A percentile compares a stretch with the other conserved stretches of the same genome.
Evolutionary conservation across 2,797 vertebrate genomes (phyloP).

Genomic region (Euphonia xanthogaster): DNA sequence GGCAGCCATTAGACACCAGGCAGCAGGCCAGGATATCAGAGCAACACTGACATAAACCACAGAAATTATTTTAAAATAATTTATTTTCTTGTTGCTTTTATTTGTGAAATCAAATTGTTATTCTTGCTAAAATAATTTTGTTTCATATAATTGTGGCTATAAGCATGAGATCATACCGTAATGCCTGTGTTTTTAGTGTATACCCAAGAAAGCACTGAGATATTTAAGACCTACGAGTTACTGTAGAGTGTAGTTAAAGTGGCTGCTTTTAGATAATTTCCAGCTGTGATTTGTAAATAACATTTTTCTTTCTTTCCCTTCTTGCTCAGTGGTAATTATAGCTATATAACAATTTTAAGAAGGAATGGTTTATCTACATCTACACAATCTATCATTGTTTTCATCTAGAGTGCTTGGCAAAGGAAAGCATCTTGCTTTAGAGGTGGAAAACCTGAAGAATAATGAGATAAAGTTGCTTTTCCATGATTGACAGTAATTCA

Average conservation of each 20-base stretch:
- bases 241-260: background rate
- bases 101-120: background rate
- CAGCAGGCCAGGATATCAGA: background rate
- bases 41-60: background rate
- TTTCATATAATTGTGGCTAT: background rate
- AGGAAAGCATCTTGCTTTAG: background rate
- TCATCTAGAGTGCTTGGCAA: background rate
- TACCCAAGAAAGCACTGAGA: background rate
- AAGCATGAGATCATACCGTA: background rate
- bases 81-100: background rate
- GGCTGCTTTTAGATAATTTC: constrained; percentile 33
- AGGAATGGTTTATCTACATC: background rate
- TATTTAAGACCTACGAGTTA: background rate
- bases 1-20: background rate
- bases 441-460: background rate
- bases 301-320: constrained; percentile 12
- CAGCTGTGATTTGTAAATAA: constrained; percentile 40
- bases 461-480: background rate
- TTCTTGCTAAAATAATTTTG: background rate
- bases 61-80: background rate
- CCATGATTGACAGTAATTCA: background rate
- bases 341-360: background rate
- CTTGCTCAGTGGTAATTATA: constrained; percentile 5
- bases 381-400: background rate
- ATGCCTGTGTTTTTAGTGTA: background rate